phyloP scores from a whole-genome alignment of 1,140 invertebrate genomes.

The Pseudomyrmex gracilis region DNA sequence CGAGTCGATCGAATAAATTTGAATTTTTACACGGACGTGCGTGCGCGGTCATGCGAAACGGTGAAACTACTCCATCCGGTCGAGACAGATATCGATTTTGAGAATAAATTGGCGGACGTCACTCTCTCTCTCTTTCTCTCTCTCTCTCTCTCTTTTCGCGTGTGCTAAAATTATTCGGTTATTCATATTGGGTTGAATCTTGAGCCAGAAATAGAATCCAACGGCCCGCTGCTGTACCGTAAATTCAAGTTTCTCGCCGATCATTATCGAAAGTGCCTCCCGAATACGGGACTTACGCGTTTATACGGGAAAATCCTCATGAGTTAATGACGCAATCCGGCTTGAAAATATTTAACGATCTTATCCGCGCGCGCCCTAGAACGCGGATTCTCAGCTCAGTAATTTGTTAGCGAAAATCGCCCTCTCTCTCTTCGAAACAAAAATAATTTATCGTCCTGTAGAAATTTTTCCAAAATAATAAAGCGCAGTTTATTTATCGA shows the following conservation, averaged over 20 bases:
- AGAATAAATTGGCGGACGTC: conserved; percentile 22
- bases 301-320: conserved; percentile 18
- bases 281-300: not conserved
- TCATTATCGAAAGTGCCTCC: conserved; percentile 24
- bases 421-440: too few species aligned
- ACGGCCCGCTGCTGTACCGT: not conserved
- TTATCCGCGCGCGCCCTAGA: conserved; percentile 6
- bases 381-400: not conserved
- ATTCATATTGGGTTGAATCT: conserved; percentile 19
- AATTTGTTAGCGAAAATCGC: not conserved
- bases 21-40: conserved; percentile 1
- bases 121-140: not conserved
- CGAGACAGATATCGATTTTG: conserved; percentile 27
- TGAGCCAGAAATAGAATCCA: conserved; percentile 3
- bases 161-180: conserved; percentile 32
- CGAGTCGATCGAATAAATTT: conserved; percentile 20
- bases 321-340: conserved; percentile 19
- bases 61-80: not conserved
- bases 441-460: too few species aligned
- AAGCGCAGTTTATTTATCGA: too few species aligned
- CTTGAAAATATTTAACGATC: conserved; percentile 26
- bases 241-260: conserved; percentile 36
- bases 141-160: too few species aligned
- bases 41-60: not conserved
- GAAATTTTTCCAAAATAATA: too few species aligned